Conservation (phyloP, 37 sponge, comb jelly and placozoan genomes). For the Cliona cf. orientalis region DNA sequence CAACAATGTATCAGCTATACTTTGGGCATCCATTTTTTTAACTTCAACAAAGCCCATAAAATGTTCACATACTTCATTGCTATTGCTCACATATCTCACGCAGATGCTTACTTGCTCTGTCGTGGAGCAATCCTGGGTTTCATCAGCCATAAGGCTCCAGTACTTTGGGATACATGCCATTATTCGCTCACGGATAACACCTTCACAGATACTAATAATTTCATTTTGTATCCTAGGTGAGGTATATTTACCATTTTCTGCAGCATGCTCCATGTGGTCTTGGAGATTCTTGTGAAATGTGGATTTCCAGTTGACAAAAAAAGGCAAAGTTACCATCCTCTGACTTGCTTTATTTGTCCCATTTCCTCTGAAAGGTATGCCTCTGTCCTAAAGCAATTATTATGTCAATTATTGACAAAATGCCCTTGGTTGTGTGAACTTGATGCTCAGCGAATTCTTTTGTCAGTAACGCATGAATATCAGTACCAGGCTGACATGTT, state of each 20-base stretch:
- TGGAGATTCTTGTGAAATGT: conserved; percentile 32
- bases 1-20: conserved; percentile 22
- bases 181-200: conserved; percentile 20
- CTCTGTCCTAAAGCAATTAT: conserved; percentile 36
- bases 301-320: conserved; percentile 47
- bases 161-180: conserved; percentile 11
- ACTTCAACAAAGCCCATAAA: conserved; percentile 38
- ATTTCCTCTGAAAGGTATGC: conserved; percentile 42
- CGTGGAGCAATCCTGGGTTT: conserved; percentile 45
- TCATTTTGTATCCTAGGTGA: conserved; percentile 58
- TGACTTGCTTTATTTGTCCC: conserved; percentile 14
- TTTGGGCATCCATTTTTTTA: conserved; percentile 25
- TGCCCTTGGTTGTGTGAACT: conserved; percentile 5
- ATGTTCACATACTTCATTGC: conserved; percentile 33
- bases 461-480: neutral
- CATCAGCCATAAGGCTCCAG: conserved; percentile 51
- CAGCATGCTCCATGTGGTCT: conserved; percentile 28
- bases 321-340: conserved; percentile 56
- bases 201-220: conserved; percentile 31
- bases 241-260: conserved; percentile 39
- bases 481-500: neutral
- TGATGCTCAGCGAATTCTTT: neutral
- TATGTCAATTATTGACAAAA: conserved; percentile 32
- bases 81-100: conserved; percentile 13
- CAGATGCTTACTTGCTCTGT: conserved; percentile 44